phyloP scores from a whole-genome alignment of 2,888 invertebrate genomes.

The Capitulum mitella region DNA sequence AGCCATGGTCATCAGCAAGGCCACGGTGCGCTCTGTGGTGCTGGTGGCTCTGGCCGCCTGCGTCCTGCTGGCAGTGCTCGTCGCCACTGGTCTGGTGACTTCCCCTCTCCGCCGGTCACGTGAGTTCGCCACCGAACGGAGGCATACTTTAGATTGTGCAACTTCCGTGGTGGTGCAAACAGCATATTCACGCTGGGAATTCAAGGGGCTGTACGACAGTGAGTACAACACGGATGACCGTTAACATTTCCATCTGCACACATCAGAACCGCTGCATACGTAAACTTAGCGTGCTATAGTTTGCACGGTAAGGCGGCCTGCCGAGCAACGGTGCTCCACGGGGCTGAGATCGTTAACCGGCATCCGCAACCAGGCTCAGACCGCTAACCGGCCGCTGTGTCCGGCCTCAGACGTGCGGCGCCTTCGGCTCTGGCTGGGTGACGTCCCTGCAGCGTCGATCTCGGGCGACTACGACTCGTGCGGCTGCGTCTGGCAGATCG shows the following conservation, averaged over 20 bases:
- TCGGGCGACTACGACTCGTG: neutral
- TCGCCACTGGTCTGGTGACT: neutral
- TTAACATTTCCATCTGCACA: neutral
- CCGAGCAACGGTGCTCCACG: no score
- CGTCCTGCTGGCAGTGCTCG: neutral
- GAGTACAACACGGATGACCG: neutral
- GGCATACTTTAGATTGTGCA: no score
- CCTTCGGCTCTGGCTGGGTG: neutral
- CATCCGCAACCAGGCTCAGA: no score
- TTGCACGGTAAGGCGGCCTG: no score
- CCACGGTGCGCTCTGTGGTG: neutral
- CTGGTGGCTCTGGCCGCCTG: neutral
- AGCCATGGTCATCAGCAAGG: neutral
- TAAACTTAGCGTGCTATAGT: no score
- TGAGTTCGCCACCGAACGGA: neutral
- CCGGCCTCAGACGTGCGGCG: neutral
- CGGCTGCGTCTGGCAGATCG: neutral
- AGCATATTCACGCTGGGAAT: no score
- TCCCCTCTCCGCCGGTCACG: neutral
- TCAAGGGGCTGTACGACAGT: no score
- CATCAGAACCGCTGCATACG: neutral
- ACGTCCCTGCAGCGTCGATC: neutral
- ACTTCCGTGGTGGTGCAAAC: no score
- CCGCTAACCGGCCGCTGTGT: no score
- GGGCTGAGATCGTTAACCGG: no score